Evolutionary conservation across 2,888 invertebrate genomes (phyloP).

Genomic region (Phorcus lineatus): DNA sequence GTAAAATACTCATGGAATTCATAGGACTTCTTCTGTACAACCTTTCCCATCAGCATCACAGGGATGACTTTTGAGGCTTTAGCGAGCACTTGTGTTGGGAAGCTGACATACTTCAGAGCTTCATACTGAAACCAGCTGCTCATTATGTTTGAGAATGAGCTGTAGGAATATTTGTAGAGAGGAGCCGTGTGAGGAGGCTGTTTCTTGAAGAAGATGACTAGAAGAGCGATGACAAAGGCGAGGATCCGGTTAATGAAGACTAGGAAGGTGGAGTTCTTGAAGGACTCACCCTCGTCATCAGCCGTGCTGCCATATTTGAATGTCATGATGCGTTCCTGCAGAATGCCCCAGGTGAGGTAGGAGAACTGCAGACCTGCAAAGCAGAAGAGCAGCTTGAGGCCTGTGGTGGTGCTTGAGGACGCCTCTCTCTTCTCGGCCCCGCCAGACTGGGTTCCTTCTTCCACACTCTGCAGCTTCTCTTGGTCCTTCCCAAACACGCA

Average conservation of each 20-base stretch:
- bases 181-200: conserved; percentile 84
- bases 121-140: conserved; percentile 99
- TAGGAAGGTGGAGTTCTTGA: conserved; percentile 96
- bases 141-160: conserved; percentile 96
- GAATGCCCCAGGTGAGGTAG: conserved; percentile 95
- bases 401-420: conserved; percentile 36
- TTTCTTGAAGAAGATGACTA: conserved; percentile 52
- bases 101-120: conserved; percentile 97
- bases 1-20: conserved; percentile 93
- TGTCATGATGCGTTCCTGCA: conserved; percentile 99
- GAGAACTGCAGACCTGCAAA: conserved; percentile 91
- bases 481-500: conserved; percentile 70
- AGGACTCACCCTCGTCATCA: conserved; percentile 78
- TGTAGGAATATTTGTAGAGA: conserved; percentile 94
- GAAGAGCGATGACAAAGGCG: conserved; percentile 78
- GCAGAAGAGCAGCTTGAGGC: conserved; percentile 82
- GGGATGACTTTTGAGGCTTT: conserved; percentile 91
- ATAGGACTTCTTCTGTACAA: conserved; percentile 90
- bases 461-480: conserved; percentile 60
- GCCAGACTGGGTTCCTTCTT: conserved; percentile 54
- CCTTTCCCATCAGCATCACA: conserved; percentile 98
- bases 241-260: conserved; percentile 95
- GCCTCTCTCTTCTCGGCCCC: conserved; percentile 27
- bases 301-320: conserved; percentile 72
- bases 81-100: conserved; percentile 92